Conservation (phyloP, 1,140 invertebrate species). For the Pygmarrhopalites habei region DNA sequence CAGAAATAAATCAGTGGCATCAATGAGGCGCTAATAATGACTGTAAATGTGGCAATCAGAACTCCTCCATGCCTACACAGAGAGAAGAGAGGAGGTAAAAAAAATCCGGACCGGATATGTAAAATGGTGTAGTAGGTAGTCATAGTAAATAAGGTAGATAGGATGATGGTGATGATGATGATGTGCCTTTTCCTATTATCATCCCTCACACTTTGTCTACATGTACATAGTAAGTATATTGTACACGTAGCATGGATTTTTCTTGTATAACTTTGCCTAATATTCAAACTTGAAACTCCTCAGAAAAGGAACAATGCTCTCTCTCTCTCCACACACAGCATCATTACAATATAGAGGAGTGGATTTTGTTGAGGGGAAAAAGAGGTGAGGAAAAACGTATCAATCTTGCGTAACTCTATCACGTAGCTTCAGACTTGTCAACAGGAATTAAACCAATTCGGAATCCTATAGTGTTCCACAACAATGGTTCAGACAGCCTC, state of each 20-base stretch:
- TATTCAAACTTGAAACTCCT: no score
- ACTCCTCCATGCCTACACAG: background rate
- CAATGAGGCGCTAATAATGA: constrained; percentile 27
- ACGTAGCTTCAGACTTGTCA: constrained; percentile 27
- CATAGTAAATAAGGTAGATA: no score
- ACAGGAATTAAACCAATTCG: constrained; percentile 28
- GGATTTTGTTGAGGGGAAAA: no score
- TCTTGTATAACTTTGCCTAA: no score
- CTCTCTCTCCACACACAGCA: no score
- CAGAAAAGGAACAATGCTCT: no score
- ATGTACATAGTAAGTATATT: no score
- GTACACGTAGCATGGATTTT: no score
- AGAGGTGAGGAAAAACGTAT: background rate
- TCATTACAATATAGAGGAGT: no score
- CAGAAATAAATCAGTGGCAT: constrained; percentile 14
- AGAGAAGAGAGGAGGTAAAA: background rate
- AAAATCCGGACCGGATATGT: constrained; percentile 29
- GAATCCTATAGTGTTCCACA: constrained; percentile 15
- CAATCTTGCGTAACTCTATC: constrained; percentile 33
- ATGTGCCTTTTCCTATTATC: no score
- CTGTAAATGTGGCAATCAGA: constrained; percentile 10
- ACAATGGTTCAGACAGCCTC: background rate
- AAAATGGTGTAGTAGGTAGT: background rate
- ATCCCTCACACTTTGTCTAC: no score
- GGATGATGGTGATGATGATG: no score